Conservation (phyloP, 1,140 invertebrate species). For the Micrasema longulum region DNA sequence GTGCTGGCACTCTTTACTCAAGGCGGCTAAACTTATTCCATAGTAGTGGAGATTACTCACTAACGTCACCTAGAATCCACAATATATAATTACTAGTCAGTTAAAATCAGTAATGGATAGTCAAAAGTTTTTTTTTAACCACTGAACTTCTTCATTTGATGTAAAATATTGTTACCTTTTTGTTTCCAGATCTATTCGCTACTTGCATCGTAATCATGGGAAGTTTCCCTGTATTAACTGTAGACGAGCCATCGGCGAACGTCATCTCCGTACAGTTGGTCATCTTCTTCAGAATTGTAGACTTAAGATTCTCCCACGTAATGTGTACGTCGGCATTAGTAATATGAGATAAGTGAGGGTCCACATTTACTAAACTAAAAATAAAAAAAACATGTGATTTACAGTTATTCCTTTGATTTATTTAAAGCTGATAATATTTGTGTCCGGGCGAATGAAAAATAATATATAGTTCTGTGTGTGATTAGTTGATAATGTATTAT, state of each 20-base stretch:
- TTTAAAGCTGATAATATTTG: too few relatives aligned
- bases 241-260: constrained; percentile 69
- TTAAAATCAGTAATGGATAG: not conserved
- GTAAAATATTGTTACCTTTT: constrained; percentile 87
- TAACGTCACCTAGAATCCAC: constrained; percentile 78
- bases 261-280: constrained; percentile 79
- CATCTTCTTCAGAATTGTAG: constrained; percentile 79
- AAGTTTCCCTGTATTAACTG: constrained; percentile 79
- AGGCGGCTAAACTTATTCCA: constrained; percentile 82
- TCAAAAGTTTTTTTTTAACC: too few relatives aligned
- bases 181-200: constrained; percentile 84
- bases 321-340: constrained; percentile 62
- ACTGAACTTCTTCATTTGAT: too few relatives aligned
- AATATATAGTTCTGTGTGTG: too few relatives aligned
- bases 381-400: constrained; percentile 14
- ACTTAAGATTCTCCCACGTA: constrained; percentile 81
- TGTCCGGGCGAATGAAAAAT: too few relatives aligned
- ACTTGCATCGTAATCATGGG: constrained; percentile 84
- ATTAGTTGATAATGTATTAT: too few relatives aligned
- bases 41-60: constrained; percentile 89
- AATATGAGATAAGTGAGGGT: constrained; percentile 60
- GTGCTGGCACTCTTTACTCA: constrained; percentile 86
- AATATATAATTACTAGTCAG: not conserved
- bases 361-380: constrained; percentile 67
- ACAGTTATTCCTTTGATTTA: too few relatives aligned